These are phyloP conservation scores for Eucera pruinosa DNA, from an alignment of 2,888 invertebrate genomes.

Conservation along the genomic window DNA sequence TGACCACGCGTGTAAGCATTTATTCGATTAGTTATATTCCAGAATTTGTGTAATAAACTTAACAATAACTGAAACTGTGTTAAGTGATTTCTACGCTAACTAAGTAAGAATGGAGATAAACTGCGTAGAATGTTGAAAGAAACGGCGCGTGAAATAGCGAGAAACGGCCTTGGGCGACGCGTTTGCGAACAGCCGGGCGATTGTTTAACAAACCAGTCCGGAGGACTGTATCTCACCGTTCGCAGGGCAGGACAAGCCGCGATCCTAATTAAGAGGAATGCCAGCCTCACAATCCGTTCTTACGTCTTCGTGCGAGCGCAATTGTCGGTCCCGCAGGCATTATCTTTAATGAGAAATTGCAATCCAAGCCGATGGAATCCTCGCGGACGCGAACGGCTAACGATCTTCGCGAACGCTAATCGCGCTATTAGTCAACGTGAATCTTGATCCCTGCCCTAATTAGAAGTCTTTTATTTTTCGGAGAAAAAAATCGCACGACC, in stretches of 20 bases:
- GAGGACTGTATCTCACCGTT: constrained; percentile 45
- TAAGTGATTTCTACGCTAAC: too few species aligned
- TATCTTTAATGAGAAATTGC: constrained; percentile 73
- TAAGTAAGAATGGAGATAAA: too few species aligned
- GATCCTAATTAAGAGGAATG: constrained; percentile 73
- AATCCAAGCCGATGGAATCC: constrained; percentile 23
- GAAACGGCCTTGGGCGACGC: constrained; percentile 20
- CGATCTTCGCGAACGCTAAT: constrained; percentile 33
- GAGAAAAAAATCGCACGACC: background rate
- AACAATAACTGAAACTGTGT: too few species aligned
- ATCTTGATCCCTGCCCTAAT: constrained; percentile 39
- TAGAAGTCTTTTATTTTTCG: constrained; percentile 10
- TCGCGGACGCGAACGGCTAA: too few species aligned
- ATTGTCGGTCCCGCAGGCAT: constrained; percentile 57
- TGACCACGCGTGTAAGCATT: too few species aligned
- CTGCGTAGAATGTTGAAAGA: too few species aligned
- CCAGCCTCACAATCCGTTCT: constrained; percentile 61
- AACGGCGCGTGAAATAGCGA: background rate
- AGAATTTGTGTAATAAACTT: too few species aligned
- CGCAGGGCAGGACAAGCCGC: constrained; percentile 31
- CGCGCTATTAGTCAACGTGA: constrained; percentile 54
- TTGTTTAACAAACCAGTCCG: constrained; percentile 63
- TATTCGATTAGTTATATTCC: too few species aligned
- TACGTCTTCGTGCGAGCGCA: constrained; percentile 48
- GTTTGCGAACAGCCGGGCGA: constrained; percentile 27